Conservation (phyloP, 2,888 invertebrate species). For the Acleris sparsana region DNA sequence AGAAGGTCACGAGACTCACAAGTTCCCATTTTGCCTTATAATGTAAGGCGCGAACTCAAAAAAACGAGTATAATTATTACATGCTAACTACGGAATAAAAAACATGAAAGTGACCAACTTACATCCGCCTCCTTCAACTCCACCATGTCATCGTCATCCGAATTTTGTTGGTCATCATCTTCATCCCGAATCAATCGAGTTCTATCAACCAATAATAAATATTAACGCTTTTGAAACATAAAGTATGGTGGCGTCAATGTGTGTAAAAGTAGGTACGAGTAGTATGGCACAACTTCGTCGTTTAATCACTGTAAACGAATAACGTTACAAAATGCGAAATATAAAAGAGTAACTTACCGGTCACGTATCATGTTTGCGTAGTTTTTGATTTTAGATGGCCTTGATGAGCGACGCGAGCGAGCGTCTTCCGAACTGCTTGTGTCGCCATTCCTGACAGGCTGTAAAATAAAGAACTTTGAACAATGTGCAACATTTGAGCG, state of each 20-base stretch:
- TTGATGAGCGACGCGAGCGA: slow-evolving; percentile 76
- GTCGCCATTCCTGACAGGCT: slow-evolving; percentile 69
- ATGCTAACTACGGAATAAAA: background rate
- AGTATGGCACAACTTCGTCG: too few species aligned
- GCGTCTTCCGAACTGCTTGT: slow-evolving; percentile 57
- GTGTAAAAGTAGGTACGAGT: too few species aligned
- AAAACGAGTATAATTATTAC: background rate
- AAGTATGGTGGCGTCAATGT: background rate
- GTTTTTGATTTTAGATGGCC: slow-evolving; percentile 80
- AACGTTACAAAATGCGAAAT: too few species aligned
- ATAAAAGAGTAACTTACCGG: slow-evolving; percentile 51
- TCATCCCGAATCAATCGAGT: slow-evolving; percentile 11
- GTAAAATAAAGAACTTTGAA: slow-evolving; percentile 36
- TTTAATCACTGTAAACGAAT: too few species aligned
- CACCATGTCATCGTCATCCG: slow-evolving; percentile 52
- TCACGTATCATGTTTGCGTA: slow-evolving; percentile 83
- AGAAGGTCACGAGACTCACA: too few species aligned
- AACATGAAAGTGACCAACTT: background rate
- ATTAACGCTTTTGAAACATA: background rate
- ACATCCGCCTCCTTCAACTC: slow-evolving; percentile 41
- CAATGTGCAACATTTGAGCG: too few species aligned
- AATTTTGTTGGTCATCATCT: slow-evolving; percentile 42
- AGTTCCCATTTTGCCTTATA: too few species aligned
- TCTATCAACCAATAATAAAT: background rate
- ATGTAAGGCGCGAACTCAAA: too few species aligned